These are phyloP conservation scores for Empidonax alnorum DNA, from an alignment of 2,113 vertebrate genomes.

Conservation along the genomic window DNA sequence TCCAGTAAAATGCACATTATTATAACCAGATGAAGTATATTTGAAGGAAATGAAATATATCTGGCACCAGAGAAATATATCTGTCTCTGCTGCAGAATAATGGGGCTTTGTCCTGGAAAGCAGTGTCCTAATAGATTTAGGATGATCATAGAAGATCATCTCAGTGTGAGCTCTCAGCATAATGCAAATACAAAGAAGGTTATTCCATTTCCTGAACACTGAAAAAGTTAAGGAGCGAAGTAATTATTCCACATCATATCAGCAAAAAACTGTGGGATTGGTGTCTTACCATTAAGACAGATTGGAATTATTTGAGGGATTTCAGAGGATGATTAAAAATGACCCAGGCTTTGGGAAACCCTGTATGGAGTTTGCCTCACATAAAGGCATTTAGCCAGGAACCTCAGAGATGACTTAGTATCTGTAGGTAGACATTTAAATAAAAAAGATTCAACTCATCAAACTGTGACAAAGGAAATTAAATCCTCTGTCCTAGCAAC, in stretches of 20 bases:
- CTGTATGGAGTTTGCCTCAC: neutral
- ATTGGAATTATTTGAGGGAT: neutral
- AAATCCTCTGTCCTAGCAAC: neutral
- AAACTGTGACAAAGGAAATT: neutral
- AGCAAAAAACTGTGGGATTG: neutral
- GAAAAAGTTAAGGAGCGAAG: neutral
- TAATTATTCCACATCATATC: neutral
- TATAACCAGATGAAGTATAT: constrained; percentile 52
- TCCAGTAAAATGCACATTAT: constrained; percentile 56
- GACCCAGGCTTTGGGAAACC: neutral
- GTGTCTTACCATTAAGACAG: neutral
- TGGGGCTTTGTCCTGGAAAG: constrained; percentile 27
- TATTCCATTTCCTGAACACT: neutral
- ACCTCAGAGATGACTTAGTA: neutral
- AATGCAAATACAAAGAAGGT: neutral
- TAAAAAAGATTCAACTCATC: neutral
- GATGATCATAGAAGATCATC: neutral
- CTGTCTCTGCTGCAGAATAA: constrained; percentile 33
- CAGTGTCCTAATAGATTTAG: constrained; percentile 11
- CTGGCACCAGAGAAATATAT: constrained; percentile 24
- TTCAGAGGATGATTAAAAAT: neutral
- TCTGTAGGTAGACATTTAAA: neutral
- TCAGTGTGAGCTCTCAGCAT: neutral
- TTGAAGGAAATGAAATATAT: constrained; percentile 42
- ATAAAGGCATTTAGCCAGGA: neutral